Evolutionary conservation across 2,113 vertebrate genomes (phyloP), one percentile per base, ranked within the genome.

Genomic region (Cacatua alba): DNA sequence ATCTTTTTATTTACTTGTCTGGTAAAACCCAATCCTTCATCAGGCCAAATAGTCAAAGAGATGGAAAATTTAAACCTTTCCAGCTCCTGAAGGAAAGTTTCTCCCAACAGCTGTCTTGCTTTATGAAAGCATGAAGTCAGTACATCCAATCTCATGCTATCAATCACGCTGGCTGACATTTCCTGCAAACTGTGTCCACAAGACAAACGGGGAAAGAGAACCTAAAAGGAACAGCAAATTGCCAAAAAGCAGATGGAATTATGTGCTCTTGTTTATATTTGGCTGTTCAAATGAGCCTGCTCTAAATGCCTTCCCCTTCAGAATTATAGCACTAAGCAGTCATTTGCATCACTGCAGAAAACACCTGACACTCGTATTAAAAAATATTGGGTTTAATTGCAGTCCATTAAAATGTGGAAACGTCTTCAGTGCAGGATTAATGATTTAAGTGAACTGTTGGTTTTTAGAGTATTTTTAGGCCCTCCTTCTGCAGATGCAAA

Each of bases 101-200:
- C 98, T 97, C 98, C 97, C 97, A 98, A 97, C 99, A 99, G 98
- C 98, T 99, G 99, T 98, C 98, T 98, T 97, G 96, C 97, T 98
- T 99, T 98, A 98, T 98, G 98, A 97, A 98, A 99, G 98, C 98
- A 98, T 98, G 98, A 98, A 98, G 98, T 98, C 98, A 98, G 97
- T 96, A 97, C 98, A 97, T 98, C 97, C 98, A 98, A 97, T 98
- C 98, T 98, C 98, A 97, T 97, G 93, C 97, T 69, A 99, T 99
- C 98, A 98, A 99, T 99, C 98, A 98, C 41, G 2, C 14, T 5
- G 31, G 64, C 92, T 97, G 98, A 99, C 98, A 11, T 98, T 99
- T 99, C 98, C 98, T 99, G 97, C 98, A 98, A 98, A 98, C 98
- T 97, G 96, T 98, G 98, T 98, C 97, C 92, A 86, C 90, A 97